Conservation (phyloP, 2,888 invertebrate genomes). For the Heliconius erato region DNA sequence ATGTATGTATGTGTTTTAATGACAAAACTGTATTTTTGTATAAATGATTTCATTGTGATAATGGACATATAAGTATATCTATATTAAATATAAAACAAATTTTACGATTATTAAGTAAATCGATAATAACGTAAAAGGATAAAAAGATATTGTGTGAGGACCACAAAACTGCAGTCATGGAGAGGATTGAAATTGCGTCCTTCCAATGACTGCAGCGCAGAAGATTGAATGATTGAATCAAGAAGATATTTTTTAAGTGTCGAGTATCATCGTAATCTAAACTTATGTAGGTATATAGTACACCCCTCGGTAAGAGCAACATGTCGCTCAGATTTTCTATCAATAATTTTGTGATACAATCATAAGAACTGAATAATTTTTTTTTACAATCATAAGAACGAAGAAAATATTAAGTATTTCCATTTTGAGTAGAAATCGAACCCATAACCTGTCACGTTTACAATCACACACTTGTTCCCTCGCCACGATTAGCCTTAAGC, state of each 20-base stretch:
- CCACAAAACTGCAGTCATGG: background rate
- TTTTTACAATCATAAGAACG: background rate
- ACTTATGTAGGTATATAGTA: background rate
- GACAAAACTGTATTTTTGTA: constrained; percentile 70
- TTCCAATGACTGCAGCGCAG: too few relatives aligned
- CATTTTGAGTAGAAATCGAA: too few relatives aligned
- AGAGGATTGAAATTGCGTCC: too few relatives aligned
- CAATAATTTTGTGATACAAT: background rate
- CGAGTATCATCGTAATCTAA: background rate
- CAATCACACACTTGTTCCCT: too few relatives aligned
- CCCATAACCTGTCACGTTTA: too few relatives aligned
- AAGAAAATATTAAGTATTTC: too few relatives aligned
- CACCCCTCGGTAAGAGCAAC: background rate
- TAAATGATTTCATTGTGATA: constrained; percentile 60
- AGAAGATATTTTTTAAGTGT: background rate
- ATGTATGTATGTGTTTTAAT: constrained; percentile 73
- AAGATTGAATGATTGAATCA: too few relatives aligned
- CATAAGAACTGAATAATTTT: background rate
- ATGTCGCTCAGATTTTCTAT: background rate
- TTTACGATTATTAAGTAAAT: background rate
- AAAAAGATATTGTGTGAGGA: background rate
- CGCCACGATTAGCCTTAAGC: too few relatives aligned
- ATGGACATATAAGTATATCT: constrained; percentile 51
- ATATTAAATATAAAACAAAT: constrained; percentile 3
- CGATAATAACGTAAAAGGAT: background rate